A percentile compares a stretch with the other conserved stretches of the same genome.
These are phyloP conservation scores for Clamator glandarius DNA, from an alignment of 2,797 vertebrate species.

Conservation along the genomic window DNA sequence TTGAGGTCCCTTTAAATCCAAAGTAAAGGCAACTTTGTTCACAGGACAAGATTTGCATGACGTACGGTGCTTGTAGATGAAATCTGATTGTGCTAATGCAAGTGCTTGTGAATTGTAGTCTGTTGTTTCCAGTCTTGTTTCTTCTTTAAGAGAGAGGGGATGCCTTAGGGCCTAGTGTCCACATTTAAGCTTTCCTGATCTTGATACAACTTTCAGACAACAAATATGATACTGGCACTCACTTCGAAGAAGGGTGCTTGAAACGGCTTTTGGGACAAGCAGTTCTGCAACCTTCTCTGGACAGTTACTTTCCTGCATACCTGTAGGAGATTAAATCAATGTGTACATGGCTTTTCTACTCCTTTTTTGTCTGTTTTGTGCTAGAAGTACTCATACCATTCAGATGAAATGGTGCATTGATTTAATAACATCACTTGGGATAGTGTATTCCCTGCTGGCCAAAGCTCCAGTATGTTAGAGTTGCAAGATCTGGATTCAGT, in stretches of 20 bases:
- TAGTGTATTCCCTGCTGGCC: not conserved
- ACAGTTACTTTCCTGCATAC: not conserved
- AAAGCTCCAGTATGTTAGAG: not conserved
- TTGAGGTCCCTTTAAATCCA: not conserved
- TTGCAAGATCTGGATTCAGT: not conserved
- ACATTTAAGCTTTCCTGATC: not conserved
- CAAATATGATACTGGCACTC: not conserved
- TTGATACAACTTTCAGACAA: not conserved
- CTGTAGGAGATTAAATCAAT: not conserved
- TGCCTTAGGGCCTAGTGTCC: not conserved
- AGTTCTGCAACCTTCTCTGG: not conserved
- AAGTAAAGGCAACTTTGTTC: not conserved
- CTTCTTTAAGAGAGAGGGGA: not conserved
- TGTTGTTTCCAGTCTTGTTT: not conserved
- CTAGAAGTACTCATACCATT: not conserved
- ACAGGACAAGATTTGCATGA: not conserved
- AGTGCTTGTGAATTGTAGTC: not conserved
- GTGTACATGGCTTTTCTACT: not conserved
- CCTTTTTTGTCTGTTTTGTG: not conserved
- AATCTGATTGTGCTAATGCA: not conserved
- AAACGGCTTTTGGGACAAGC: not conserved
- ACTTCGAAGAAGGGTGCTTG: not conserved
- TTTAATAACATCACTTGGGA: not conserved
- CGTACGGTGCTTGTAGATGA: not conserved
- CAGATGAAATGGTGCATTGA: not conserved